Base-by-base conservation (phyloP, 2,113 vertebrate species). In the Cephalophus harveyi region DNA sequence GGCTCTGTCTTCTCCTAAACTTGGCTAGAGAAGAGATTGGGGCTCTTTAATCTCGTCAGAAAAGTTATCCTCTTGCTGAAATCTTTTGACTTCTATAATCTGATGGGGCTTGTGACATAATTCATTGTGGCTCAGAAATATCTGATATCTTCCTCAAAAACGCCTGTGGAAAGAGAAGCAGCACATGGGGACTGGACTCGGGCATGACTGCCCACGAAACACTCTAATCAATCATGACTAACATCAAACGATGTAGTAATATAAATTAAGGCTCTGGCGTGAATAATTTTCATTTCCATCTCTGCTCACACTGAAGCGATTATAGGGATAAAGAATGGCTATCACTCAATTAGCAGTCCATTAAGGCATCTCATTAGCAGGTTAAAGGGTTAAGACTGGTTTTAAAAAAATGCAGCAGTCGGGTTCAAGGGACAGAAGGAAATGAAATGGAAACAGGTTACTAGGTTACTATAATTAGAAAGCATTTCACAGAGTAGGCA, bases 351-450 rank as follows among this genome's bases (percentile, higher is more conserved):
- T 52, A 46, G 3, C 16, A 59, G 7, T n/a, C 36, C 17, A 25
- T 81, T 48, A 94, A 62, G 48, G 23, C 25, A n/a, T 60, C 21
- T 83, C 43, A 30, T 89, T 87, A 46, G 17, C 27, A 94, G 15
- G 55, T 40, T 54, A 46, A 97, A 97, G 54, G 50, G 33, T 97
- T 95, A 76, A 91, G 52, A 43, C 14, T 87, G 19, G 59, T 96
- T 57, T 40, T 3, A 43, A 21, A 87, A 36, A 25, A 79, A 85
- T 60, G 19, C n/a, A 33, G 23, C 33, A 48, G 40, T 87, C 5
- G 52, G 78, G n/a, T 79, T 52, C 16, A 55, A 91, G 33, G 36
- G 48, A 87, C 8, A 59, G 76, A 91, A 36, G 74, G 33, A 95
- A 93, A 88, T 83, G 16, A 89, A 82, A 60, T 59, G 48, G 48